Evolutionary conservation across 1,140 invertebrate species (phyloP).

Genomic region (Drosophila sturtevanti): DNA sequence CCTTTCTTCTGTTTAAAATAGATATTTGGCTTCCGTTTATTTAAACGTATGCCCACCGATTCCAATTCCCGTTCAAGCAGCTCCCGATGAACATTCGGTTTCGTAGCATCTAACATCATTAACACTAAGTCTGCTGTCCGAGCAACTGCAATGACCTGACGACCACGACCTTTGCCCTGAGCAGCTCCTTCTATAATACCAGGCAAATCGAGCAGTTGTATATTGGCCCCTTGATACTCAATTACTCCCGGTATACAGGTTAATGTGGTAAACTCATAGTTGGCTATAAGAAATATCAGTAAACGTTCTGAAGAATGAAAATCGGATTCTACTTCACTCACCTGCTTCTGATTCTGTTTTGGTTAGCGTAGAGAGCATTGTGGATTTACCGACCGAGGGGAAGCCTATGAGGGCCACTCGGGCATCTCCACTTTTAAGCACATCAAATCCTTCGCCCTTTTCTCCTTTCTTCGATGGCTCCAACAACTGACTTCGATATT

Average conservation of each 20-base stretch:
- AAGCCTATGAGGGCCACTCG: constrained; percentile 99
- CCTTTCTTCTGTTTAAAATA: constrained; percentile 99
- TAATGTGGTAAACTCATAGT: constrained; percentile 99
- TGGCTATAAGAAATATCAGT: constrained; percentile 85
- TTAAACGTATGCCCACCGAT: constrained; percentile 97
- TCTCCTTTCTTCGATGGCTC: constrained; percentile 97
- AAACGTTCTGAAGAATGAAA: not conserved
- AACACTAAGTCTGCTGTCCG: constrained; percentile 97
- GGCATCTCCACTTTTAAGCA: constrained; percentile 99
- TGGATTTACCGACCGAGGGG: constrained; percentile 99
- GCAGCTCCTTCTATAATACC: constrained; percentile 99
- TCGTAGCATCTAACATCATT: constrained; percentile 99
- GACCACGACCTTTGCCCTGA: constrained; percentile 92
- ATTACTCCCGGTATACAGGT: constrained; percentile 99
- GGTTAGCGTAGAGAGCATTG: constrained; percentile 95
- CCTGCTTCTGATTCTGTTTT: constrained; percentile 95
- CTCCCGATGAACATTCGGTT: constrained; percentile 96
- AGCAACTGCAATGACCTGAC: constrained; percentile 97
- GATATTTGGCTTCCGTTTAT: constrained; percentile 97
- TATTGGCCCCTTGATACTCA: constrained; percentile 98
- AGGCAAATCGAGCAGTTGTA: constrained; percentile 98
- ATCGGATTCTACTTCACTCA: not conserved
- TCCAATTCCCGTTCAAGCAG: constrained; percentile 97
- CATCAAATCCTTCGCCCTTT: constrained; percentile 99
- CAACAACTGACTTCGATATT: constrained; percentile 96